These are phyloP conservation scores for Calameuta pallipes DNA, from an alignment of 2,888 invertebrate species.

Conservation along the genomic window DNA sequence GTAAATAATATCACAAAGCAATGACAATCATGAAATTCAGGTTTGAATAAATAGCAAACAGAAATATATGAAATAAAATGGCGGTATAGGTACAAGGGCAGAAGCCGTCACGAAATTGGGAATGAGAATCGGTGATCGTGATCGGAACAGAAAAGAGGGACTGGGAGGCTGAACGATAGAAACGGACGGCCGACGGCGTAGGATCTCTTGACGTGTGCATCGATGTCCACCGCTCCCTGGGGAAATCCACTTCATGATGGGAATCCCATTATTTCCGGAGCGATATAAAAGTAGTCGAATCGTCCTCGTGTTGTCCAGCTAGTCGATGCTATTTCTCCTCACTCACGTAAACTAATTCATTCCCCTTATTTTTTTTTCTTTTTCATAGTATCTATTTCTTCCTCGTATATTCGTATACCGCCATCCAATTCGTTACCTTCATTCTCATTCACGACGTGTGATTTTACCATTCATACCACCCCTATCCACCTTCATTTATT, in stretches of 20 bases:
- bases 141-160: not conserved
- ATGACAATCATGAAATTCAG: not conserved
- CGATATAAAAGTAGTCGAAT: conserved; percentile 48
- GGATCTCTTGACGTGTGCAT: conserved; percentile 63
- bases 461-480: not conserved
- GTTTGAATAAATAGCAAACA: not conserved
- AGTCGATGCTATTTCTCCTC: conserved; percentile 32
- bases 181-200: conserved; percentile 48
- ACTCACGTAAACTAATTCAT: conserved; percentile 24
- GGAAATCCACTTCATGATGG: conserved; percentile 66
- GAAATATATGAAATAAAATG: not conserved
- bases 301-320: conserved; percentile 39
- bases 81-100: not conserved
- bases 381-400: conserved; percentile 29
- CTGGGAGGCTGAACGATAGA: conserved; percentile 40
- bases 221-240: conserved; percentile 63
- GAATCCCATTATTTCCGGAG: conserved; percentile 64
- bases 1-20: no score
- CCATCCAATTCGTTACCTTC: conserved; percentile 28
- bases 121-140: not conserved
- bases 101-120: not conserved
- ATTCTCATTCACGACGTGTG: conserved; percentile 22
- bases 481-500: not conserved
- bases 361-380: conserved; percentile 7
- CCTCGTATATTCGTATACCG: conserved; percentile 17